Conservation (phyloP, 2,888 invertebrate genomes). For the Rhyacophila evoluta region DNA sequence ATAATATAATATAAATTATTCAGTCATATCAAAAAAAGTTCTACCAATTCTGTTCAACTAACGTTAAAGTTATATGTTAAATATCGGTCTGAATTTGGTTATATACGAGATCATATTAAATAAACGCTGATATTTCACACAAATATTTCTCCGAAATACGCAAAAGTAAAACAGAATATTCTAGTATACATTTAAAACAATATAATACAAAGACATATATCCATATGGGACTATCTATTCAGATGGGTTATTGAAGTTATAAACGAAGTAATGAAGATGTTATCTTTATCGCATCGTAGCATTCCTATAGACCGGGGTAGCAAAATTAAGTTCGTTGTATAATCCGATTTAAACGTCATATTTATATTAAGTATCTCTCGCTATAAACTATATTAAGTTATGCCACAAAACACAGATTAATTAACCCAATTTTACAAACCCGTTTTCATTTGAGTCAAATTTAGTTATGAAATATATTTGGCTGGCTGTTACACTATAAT, state of each 20-base stretch:
- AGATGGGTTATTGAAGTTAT: neutral
- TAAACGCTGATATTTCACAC: too few species aligned
- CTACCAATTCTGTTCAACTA: too few species aligned
- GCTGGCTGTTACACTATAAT: neutral
- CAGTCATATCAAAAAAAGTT: too few species aligned
- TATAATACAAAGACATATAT: too few species aligned
- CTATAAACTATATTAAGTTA: neutral
- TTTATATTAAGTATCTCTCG: neutral
- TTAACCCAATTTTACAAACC: slow-evolving; percentile 22
- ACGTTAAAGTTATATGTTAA: too few species aligned
- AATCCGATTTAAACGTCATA: neutral
- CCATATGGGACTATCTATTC: too few species aligned
- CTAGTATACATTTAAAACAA: too few species aligned
- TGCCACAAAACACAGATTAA: slow-evolving; percentile 5
- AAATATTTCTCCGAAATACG: too few species aligned
- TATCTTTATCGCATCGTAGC: neutral
- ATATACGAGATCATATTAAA: too few species aligned
- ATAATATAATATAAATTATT: too few species aligned
- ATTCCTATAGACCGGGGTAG: neutral
- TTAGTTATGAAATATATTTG: slow-evolving; percentile 4
- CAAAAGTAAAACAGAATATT: too few species aligned
- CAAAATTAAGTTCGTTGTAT: neutral
- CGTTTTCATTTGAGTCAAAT: neutral
- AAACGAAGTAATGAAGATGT: neutral
- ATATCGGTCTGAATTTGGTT: too few species aligned